phyloP scores from a whole-genome alignment of 92 coral and sea anemone species.

The Porites evermanni region DNA sequence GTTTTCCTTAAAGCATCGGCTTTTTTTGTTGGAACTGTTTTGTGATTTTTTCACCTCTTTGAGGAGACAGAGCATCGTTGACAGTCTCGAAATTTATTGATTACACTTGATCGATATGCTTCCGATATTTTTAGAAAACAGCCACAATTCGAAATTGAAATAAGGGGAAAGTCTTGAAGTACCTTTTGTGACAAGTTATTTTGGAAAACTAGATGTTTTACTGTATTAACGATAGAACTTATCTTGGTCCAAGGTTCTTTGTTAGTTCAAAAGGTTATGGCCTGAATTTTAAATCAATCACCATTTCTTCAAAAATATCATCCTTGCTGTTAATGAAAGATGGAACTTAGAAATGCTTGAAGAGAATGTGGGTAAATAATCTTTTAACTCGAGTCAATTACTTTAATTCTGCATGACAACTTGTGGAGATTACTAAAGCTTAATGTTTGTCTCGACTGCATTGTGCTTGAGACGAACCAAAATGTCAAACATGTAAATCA shows the following conservation, averaged over 20 bases:
- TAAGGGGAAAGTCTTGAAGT: not conserved
- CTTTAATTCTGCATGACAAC: constrained; percentile 3
- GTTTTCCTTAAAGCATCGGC: not conserved
- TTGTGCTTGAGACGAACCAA: constrained; percentile 3
- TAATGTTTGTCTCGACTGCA: not conserved
- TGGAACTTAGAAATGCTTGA: constrained; percentile 13
- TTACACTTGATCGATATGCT: not conserved
- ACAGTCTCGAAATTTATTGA: not conserved
- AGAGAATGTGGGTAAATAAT: not conserved
- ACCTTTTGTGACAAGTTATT: not conserved
- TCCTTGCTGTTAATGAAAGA: constrained; percentile 17
- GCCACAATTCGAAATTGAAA: not conserved
- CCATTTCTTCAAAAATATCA: constrained; percentile 20
- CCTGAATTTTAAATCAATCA: constrained; percentile 19
- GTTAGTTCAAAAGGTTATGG: constrained; percentile 6
- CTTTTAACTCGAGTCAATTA: constrained; percentile 30
- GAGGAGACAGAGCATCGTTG: not conserved
- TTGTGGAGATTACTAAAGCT: not conserved
- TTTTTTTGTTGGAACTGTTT: not conserved
- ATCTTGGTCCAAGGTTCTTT: constrained; percentile 6
- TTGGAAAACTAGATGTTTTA: not conserved
- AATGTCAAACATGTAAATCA: not conserved
- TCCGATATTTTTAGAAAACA: not conserved
- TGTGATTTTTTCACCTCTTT: constrained; percentile 17
- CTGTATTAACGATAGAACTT: not conserved